These are phyloP conservation scores for Bradypodion pumilum DNA, from an alignment of 2,797 vertebrate genomes.

Conservation along the genomic window DNA sequence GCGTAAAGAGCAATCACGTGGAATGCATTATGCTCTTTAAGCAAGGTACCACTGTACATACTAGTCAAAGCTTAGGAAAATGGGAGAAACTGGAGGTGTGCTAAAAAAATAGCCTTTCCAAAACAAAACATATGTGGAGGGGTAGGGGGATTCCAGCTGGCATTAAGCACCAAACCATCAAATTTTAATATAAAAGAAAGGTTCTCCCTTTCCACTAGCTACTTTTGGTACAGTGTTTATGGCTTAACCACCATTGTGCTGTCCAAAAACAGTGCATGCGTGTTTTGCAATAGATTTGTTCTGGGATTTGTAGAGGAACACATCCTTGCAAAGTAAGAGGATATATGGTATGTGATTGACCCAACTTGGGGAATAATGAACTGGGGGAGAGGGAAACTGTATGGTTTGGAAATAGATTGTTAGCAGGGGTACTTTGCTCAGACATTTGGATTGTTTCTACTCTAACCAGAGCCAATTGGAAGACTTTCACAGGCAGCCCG, in stretches of 20 bases:
- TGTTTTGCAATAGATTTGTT: conserved; percentile 42
- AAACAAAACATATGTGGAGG: not conserved
- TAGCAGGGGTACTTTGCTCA: not conserved
- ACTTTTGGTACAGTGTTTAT: conserved; percentile 50
- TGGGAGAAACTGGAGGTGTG: conserved; percentile 37
- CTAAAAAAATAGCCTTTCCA: conserved; percentile 35
- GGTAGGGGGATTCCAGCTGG: conserved; percentile 37
- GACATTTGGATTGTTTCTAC: not conserved
- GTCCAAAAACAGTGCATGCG: conserved; percentile 34
- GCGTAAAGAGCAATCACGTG: too few relatives aligned
- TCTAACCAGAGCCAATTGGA: not conserved
- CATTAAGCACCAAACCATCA: conserved; percentile 23
- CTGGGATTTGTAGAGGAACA: conserved; percentile 42
- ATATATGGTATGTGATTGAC: not conserved
- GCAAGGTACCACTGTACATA: too few relatives aligned
- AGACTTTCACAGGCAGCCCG: not conserved
- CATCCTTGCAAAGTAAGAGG: conserved; percentile 1
- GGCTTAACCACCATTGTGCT: conserved; percentile 52
- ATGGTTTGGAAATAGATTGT: not conserved
- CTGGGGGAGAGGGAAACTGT: too few relatives aligned
- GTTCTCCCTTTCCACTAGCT: conserved; percentile 38
- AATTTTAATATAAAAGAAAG: conserved; percentile 38
- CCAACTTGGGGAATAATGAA: not conserved
- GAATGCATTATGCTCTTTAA: too few relatives aligned
- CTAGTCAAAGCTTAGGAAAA: conserved; percentile 50